These are phyloP conservation scores for Clarias batrachus DNA, from an alignment of 2,113 vertebrate species.

Conservation along the genomic window DNA sequence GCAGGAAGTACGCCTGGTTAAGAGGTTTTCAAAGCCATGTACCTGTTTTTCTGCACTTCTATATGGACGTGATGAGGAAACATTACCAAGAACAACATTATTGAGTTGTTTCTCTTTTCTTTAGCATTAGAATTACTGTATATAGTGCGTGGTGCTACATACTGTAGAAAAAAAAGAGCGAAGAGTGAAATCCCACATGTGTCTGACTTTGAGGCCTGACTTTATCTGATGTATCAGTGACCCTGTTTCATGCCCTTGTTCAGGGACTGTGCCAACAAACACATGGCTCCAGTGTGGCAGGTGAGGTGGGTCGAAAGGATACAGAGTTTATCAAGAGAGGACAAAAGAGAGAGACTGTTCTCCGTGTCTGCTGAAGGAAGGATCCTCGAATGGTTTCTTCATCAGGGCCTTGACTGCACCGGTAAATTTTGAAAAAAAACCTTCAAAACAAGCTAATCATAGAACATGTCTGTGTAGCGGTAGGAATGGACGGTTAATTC, in stretches of 20 bases:
- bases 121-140: background rate
- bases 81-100: background rate
- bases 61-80: background rate
- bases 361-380: constrained; percentile 84
- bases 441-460: background rate
- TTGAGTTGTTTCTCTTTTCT: too few species aligned
- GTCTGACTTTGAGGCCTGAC: too few species aligned
- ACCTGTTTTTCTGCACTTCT: background rate
- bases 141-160: background rate
- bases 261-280: constrained; percentile 79
- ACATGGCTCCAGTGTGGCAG: constrained; percentile 82
- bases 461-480: background rate
- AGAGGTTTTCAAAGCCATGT: background rate
- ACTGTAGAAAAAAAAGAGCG: background rate
- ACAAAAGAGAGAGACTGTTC: constrained; percentile 77
- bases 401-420: constrained; percentile 77
- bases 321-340: constrained; percentile 64
- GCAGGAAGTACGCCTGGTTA: background rate
- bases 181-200: background rate
- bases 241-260: background rate
- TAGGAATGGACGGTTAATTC: background rate
- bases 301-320: constrained; percentile 82
- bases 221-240: background rate
- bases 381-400: constrained; percentile 80
- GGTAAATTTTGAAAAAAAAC: constrained; percentile 66